Evolutionary conservation across 2,113 vertebrate genomes (phyloP), one percentile per base, ranked within the genome.

Genomic region (Haemorhous mexicanus): DNA sequence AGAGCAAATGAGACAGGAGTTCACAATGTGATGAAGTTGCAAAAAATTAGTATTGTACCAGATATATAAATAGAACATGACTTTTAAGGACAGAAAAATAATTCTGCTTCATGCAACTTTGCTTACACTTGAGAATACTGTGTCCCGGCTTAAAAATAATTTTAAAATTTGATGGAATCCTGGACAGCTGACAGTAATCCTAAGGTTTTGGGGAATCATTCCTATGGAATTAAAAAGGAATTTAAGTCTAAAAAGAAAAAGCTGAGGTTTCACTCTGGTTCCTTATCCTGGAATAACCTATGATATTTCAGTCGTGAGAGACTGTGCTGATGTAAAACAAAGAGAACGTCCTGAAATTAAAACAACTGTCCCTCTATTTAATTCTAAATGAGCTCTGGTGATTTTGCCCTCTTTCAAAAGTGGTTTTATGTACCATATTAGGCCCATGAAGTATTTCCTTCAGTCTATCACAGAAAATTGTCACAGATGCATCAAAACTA

Each of bases 11-110:
- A 91, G 81, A 97, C 87, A 87, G 64, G 79, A 84, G 53, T 89
- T 95, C 81, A 89, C 69, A 79, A 69, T 82, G 84, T 94, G 93
- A 91, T 87, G 80, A 93, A 93, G 77, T 56, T 85, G 87, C 93
- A 94, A 79, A 93, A 95, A 79, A 43, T 52, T 43, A 69, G 13
- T 87, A 32, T 77, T 76, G n/a, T 82, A 62, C 28, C 59, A 64
- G 62, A 82, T 91, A 46, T 39, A 84, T 79, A 95, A 94, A 94
- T 91, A 95, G 44, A 67, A 24, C 66, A 56, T 76, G 23, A 89
- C 50, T 96, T 97, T 63, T 84, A 75, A 94, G 81, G 66, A 66
- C 53, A 90, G 33, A 23, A 43, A 52, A 92, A 87, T 84, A 89
- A 67, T 89, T 96, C 64, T 87, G 47, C 61, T 89, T 94, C 37